Evolutionary conservation across 2,797 vertebrate species (phyloP), one percentile per base, ranked within the genome.

Genomic region (Enteromius treurensis): DNA sequence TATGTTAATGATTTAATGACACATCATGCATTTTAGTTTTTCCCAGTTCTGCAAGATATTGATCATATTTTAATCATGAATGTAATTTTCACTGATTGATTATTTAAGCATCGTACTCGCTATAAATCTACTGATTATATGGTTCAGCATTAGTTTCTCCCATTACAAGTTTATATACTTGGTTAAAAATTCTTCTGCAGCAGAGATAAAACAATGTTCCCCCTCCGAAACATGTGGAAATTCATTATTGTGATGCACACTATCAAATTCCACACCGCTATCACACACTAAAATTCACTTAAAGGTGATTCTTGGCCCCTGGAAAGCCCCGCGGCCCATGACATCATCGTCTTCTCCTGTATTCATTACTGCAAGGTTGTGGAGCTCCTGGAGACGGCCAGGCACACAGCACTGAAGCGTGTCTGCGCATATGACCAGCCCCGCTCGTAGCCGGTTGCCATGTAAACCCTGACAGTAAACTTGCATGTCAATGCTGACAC

Each of bases 381-480:
- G 8, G 10, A 10, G 53, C 32, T 42, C 37, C 53, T 49, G 9
- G 67, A 40, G 58, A 53, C 34, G 32, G 8, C 21, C 73, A 73
- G n/a, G 4, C 14, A 37, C 55, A 58, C n/a, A 42, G 37, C 47
- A 78, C 51, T 23, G 42, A 13, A 81, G 77, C 17, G 70, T 81
- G 51, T 65, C 37, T 32, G 75, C 10, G n/a, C 65, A 80, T 70
- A 58, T 29, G 68, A 34, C 71, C 49, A 49, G 69, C 68, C 51
- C 67, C 60, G 68, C 79, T 86, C 71, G 67, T 67, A 71, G 40
- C 71, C 21, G 9, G 86, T 87, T 88, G 82, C 84, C 82, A 88
- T 87, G 86, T 86, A 82, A 84, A 87, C 82, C 65, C 62, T 74
- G 73, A 80, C 80, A 80, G 84, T 84, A 84, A 86, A 84, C 53